phyloP scores from a whole-genome alignment of 1,140 invertebrate genomes.

The Pararge aegeria region DNA sequence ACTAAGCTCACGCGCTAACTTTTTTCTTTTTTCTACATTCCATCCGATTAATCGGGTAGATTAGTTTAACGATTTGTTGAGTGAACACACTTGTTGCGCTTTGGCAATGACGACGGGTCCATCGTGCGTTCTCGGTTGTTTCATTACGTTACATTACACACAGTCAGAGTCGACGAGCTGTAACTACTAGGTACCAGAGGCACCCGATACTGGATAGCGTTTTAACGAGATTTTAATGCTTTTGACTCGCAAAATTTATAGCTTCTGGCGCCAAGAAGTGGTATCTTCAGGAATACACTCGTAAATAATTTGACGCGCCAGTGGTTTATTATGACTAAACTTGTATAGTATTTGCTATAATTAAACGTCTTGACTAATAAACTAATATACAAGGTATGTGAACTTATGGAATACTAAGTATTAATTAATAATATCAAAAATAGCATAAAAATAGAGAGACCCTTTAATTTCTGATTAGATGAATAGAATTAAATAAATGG shows the following conservation, averaged over 20 bases:
- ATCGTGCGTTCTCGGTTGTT: constrained; percentile 41
- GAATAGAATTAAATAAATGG: too few relatives aligned
- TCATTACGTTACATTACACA: constrained; percentile 43
- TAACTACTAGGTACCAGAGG: constrained; percentile 39
- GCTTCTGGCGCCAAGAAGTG: constrained; percentile 50
- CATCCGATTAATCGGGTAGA: constrained; percentile 27
- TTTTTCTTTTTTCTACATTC: constrained; percentile 24
- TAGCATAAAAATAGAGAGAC: too few relatives aligned
- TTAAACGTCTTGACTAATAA: not conserved
- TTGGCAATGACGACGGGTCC: constrained; percentile 43
- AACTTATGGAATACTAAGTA: too few relatives aligned
- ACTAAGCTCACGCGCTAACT: constrained; percentile 18
- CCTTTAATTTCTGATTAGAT: too few relatives aligned
- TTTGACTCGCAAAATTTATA: constrained; percentile 61
- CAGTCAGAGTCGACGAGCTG: constrained; percentile 27
- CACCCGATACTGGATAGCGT: constrained; percentile 49
- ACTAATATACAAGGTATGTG: not conserved
- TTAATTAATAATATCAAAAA: too few relatives aligned
- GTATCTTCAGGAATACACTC: constrained; percentile 41
- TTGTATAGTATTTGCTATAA: not conserved
- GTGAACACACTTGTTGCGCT: constrained; percentile 58
- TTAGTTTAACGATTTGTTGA: constrained; percentile 43
- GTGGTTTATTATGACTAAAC: constrained; percentile 12
- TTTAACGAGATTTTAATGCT: constrained; percentile 73
- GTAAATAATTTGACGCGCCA: constrained; percentile 44